Base-by-base conservation (phyloP, 2,797 vertebrate genomes). In the Galagoides demidoff region DNA sequence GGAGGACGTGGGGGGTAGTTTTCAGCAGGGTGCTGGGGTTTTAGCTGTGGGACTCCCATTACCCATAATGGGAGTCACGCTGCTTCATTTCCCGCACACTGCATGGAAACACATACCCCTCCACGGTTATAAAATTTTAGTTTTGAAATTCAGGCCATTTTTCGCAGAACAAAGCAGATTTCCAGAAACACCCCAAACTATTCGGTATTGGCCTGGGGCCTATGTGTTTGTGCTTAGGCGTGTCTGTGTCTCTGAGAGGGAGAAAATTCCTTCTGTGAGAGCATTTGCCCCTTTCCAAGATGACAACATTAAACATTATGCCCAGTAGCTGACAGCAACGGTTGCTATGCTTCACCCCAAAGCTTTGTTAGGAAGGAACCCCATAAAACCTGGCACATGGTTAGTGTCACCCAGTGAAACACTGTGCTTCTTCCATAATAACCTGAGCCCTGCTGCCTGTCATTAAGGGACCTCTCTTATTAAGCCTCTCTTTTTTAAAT, bases 401-500 rank as follows among this genome's bases (percentile, higher is more conserved):
- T 85, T 92, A 96, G 92, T 84, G 97, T 97, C 90, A 91, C 74
- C 96, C 96, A 76, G 94, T 31, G 14, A 95, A 23, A 94, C 45
- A 57, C 61, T 77, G 59, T 31, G 82, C 0, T 55, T 89, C 66
- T 61, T 89, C n/a, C 83, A 93, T 97, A 97, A 96, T 95, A 96
- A 95, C 96, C 97, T 37, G 3, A 93, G 79, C 92, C 66, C 96
- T 6, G 49, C 95, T 52, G 96, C 96, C 83, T 94, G 66, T 95
- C 96, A 91, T 94, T 39, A 90, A 2, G 74, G 97, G 98, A 96
- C 97, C 96, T 97, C 97, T 8, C 97, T 97, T 97, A 97, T 97
- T 97, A 97, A 97, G 98, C 98, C 92, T 95, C 96, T 98, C 96
- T 97, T 88, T 97, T 95, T 98, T 97, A 98, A 98, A 98, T 91